Evolutionary conservation across 2,797 vertebrate genomes (phyloP), one percentile per base, ranked within the genome.

Genomic region (Nasua narica): DNA sequence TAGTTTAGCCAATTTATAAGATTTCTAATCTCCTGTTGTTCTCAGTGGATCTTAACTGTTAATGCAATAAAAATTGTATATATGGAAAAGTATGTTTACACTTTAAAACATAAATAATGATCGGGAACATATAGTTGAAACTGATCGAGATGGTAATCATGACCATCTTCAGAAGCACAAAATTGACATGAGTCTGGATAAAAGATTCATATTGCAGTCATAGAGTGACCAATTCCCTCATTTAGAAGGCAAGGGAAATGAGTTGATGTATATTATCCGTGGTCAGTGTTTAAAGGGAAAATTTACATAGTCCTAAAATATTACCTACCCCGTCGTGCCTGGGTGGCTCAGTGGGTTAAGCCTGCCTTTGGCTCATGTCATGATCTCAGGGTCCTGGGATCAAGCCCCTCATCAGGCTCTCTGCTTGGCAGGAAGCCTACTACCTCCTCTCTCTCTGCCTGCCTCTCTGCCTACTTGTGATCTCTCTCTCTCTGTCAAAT

Each of bases 11-110:
- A 50, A 14, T 77, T 83, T 84, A 56, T 70, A 82, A 27, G 74
- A 94, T 81, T 88, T n/a, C 40, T 86, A 56, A 48, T 81, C 32
- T 85, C 92, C 67, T 58, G 27, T 84, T 78, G 21, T 85, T 96
- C 67, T 93, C 32, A 58, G 13, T 93, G 70, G 16, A 87, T 50
- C 43, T 74, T 81, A 85, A 62, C 19, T 54, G 14, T 76, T 88
- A 88, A 60, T 84, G 4, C 13, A 78, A 52, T 92, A 46, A 82
- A 89, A 81, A 54, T 67, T 65, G 0, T 77, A 50, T 15, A 89
- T 76, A 72, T 56, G 15, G 32, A 65, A 97, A 79, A 32, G 2
- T 87, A 21, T 46, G 62, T 62, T 35, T 3, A 69, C 9, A 58
- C 52, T 54, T 74, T 93, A 67, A 85, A 76, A 83, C 82, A n/a